Percentiles rank a stretch among this genome's conserved stretches.
Conservation (phyloP, 1,140 invertebrate genomes). For the Drosophila ananassae region DNA sequence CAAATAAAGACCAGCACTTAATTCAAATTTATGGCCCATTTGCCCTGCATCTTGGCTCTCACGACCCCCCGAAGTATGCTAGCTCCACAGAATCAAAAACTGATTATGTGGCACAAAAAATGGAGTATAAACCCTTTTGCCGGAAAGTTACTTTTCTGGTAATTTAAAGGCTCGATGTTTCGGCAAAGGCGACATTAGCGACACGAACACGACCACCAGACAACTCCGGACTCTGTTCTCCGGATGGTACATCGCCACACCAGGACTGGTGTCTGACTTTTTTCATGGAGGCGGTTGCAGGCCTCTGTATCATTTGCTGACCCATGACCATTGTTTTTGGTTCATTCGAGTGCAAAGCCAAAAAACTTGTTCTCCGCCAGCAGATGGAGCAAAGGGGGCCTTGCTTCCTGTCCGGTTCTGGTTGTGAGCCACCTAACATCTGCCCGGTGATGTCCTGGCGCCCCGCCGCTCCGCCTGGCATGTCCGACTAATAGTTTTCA, state of each 20-base stretch:
- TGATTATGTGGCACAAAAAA: constrained; percentile 41
- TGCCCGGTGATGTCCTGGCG: constrained; percentile 26
- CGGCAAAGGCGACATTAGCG: neutral
- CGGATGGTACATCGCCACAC: neutral
- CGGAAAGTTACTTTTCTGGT: neutral
- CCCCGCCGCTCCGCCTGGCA: constrained; percentile 4
- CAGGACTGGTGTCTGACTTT: too few relatives aligned
- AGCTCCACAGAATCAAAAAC: constrained; percentile 23
- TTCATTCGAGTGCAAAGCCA: constrained; percentile 34
- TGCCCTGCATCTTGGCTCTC: constrained; percentile 1
- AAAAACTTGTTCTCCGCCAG: constrained; percentile 48
- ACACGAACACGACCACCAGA: constrained; percentile 34
- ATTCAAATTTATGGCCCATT: constrained; percentile 41
- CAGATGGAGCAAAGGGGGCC: constrained; percentile 19
- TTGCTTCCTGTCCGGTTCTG: constrained; percentile 23
- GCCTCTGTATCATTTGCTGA: constrained; percentile 35
- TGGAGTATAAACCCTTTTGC: neutral
- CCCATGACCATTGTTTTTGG: constrained; percentile 16
- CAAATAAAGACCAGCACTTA: constrained; percentile 31
- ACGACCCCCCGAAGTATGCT: constrained; percentile 24
- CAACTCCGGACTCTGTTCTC: neutral
- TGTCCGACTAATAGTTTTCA: constrained; percentile 59
- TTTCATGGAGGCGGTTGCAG: neutral
- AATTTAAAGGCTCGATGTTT: neutral
- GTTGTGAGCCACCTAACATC: constrained; percentile 39